phyloP scores from a whole-genome alignment of 2,888 invertebrate species.

The Idaea aversata region DNA sequence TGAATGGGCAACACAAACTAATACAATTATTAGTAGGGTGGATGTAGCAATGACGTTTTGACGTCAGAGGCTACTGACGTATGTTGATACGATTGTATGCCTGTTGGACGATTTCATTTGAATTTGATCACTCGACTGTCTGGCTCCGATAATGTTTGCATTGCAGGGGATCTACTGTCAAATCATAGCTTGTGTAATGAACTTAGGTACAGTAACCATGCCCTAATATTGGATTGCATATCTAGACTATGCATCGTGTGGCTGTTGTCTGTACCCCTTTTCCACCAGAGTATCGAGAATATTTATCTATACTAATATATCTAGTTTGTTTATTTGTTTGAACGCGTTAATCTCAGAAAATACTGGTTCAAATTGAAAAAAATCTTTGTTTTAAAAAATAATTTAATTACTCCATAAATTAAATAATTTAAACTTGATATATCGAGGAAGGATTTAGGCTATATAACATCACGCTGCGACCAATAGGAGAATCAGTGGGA shows the following conservation, averaged over 20 bases:
- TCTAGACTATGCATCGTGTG: not conserved
- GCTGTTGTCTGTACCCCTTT: not conserved
- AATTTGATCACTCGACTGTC: conserved; percentile 77
- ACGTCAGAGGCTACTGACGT: conserved; percentile 67
- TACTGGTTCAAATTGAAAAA: too few relatives aligned
- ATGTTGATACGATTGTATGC: conserved; percentile 74
- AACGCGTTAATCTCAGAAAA: too few relatives aligned
- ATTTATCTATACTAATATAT: too few relatives aligned
- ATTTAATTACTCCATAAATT: too few relatives aligned
- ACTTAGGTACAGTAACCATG: conserved; percentile 9
- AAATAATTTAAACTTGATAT: too few relatives aligned
- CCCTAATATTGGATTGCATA: not conserved
- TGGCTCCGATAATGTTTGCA: conserved; percentile 66
- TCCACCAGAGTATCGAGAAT: not conserved
- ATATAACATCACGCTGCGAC: too few relatives aligned
- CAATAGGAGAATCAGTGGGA: too few relatives aligned
- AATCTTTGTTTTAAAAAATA: too few relatives aligned
- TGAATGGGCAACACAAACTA: conserved; percentile 33
- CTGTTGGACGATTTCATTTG: conserved; percentile 73
- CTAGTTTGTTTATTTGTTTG: too few relatives aligned
- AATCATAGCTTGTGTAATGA: conserved; percentile 13
- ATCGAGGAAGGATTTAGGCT: too few relatives aligned
- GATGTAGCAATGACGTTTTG: conserved; percentile 44
- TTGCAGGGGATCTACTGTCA: conserved; percentile 41
- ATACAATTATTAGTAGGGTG: conserved; percentile 47